Percentiles rank a stretch among this genome's conserved stretches.
These are phyloP conservation scores for Apolygus lucorum DNA, from an alignment of 1,140 invertebrate genomes.

Conservation along the genomic window DNA sequence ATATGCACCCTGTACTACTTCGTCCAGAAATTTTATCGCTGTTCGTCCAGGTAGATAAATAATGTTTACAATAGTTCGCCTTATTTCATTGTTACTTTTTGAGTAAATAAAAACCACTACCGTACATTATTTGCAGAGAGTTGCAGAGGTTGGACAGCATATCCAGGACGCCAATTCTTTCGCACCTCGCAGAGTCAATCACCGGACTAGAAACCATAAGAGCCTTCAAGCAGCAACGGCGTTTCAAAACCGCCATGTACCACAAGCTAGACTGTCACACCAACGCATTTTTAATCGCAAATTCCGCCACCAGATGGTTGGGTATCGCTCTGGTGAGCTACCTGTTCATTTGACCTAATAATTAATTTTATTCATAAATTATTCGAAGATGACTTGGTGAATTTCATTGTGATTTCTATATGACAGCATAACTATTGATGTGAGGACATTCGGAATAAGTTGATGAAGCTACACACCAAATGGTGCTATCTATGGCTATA, in stretches of 20 bases:
- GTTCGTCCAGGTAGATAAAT: constrained; percentile 62
- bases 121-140: constrained; percentile 44
- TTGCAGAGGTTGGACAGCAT: constrained; percentile 57
- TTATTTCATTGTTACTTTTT: no score
- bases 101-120: constrained; percentile 6
- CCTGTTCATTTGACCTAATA: no score
- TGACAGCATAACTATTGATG: no score
- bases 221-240: constrained; percentile 54
- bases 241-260: constrained; percentile 55
- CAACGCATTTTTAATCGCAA: constrained; percentile 64
- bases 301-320: constrained; percentile 72
- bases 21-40: constrained; percentile 61
- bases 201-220: constrained; percentile 58
- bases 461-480: no score
- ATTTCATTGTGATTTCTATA: no score
- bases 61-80: no score
- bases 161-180: constrained; percentile 56
- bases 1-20: constrained; percentile 55
- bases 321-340: constrained; percentile 65
- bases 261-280: constrained; percentile 61
- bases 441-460: no score
- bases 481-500: no score
- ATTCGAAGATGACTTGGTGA: no score
- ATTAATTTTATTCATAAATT: no score
- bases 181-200: constrained; percentile 61